phyloP scores from a whole-genome alignment of 2,113 vertebrate genomes.

The Notechis scutatus region DNA sequence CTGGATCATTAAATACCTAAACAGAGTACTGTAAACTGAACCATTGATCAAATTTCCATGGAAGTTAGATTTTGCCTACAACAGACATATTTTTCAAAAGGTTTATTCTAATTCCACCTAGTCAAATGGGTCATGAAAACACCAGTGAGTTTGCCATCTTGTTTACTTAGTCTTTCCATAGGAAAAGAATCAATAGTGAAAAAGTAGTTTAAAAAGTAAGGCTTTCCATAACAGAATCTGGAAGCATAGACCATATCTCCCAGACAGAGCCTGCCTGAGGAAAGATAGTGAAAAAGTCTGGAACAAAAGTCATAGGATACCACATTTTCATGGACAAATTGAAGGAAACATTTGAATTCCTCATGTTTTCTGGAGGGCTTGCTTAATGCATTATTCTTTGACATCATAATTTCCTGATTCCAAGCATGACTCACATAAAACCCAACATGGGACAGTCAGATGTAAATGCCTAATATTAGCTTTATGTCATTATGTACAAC shows the following conservation, averaged over 20 bases:
- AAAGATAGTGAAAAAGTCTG: background rate
- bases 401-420: background rate
- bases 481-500: background rate
- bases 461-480: background rate
- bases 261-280: background rate
- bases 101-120: background rate
- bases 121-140: background rate
- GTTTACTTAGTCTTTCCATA: background rate
- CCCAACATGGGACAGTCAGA: background rate
- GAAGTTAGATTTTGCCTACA: background rate
- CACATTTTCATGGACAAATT: background rate
- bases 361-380: background rate
- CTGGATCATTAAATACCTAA: background rate
- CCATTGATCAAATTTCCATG: background rate
- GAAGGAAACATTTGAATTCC: background rate
- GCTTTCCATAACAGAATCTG: background rate
- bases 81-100: background rate
- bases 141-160: background rate
- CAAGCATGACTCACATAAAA: background rate
- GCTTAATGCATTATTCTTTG: background rate
- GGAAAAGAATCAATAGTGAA: background rate
- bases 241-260: background rate
- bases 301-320: background rate
- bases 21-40: background rate
- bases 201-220: background rate